Conservation (phyloP, 2,113 vertebrate genomes). For the Rostratula benghalensis region DNA sequence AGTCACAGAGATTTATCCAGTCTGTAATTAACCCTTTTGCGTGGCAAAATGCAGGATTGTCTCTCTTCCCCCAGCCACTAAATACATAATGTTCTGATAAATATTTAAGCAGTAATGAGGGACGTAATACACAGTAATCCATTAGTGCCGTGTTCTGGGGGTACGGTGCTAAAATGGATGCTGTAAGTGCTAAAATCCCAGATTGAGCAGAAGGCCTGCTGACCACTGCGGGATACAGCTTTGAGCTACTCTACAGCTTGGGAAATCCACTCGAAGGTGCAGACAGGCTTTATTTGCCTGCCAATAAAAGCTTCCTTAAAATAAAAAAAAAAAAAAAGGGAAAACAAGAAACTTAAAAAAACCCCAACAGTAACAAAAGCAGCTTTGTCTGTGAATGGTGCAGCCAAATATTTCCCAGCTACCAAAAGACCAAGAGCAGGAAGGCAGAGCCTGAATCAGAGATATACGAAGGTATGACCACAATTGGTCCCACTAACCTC, state of each 20-base stretch:
- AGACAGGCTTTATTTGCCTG: neutral
- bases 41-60: slow-evolving; percentile 45
- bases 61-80: slow-evolving; percentile 67
- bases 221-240: slow-evolving; percentile 21
- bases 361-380: neutral
- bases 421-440: neutral
- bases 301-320: neutral
- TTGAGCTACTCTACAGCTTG: neutral
- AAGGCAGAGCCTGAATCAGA: neutral
- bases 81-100: slow-evolving; percentile 88
- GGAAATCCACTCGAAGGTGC: neutral
- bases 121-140: slow-evolving; percentile 84
- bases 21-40: slow-evolving; percentile 84
- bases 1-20: slow-evolving; percentile 67
- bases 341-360: too few relatives aligned
- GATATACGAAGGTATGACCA: neutral
- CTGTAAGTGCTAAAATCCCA: slow-evolving; percentile 72
- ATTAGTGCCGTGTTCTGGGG: slow-evolving; percentile 73
- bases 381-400: neutral
- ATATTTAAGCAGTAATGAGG: slow-evolving; percentile 88
- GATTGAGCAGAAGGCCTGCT: slow-evolving; percentile 52
- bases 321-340: neutral
- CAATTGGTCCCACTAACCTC: neutral
- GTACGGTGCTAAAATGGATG: slow-evolving; percentile 70
- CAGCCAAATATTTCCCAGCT: neutral